Evolutionary conservation across 2,113 vertebrate species (phyloP).

Genomic region (Oxyruncus cristatus): DNA sequence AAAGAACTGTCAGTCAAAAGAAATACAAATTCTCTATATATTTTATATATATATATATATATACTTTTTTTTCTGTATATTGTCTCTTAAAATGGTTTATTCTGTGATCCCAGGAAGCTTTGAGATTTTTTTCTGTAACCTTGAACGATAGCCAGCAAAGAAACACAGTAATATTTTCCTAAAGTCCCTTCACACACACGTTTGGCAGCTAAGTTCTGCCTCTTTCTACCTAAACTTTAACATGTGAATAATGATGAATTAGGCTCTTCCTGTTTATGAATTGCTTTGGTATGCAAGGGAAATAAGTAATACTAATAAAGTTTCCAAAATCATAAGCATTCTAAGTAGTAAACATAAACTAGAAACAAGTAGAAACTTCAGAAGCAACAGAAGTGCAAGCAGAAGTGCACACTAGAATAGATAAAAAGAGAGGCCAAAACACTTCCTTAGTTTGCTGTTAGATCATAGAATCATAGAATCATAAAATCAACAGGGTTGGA

Average conservation of each 20-base stretch:
- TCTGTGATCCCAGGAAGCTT: neutral
- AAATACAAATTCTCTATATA: neutral
- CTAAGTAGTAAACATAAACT: neutral
- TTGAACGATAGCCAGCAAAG: neutral
- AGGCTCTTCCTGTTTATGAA: neutral
- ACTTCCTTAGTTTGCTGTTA: neutral
- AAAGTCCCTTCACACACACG: neutral
- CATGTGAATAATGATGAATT: rapidly evolving
- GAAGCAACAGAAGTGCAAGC: neutral
- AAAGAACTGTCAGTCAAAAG: neutral
- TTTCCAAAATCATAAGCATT: neutral
- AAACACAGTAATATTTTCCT: neutral
- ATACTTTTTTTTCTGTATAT: neutral
- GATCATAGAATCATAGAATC: too few relatives aligned
- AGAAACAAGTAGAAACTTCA: neutral
- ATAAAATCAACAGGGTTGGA: too few relatives aligned
- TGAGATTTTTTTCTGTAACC: neutral
- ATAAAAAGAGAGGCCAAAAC: neutral
- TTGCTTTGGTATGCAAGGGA: neutral
- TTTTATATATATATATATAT: too few relatives aligned
- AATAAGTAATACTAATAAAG: neutral
- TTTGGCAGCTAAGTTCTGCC: neutral
- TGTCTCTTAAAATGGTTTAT: neutral
- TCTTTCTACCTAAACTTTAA: neutral
- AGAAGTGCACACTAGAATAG: neutral